These are phyloP conservation scores for Axea sp. DNA, from an alignment of 2,888 invertebrate genomes.

Conservation along the genomic window DNA sequence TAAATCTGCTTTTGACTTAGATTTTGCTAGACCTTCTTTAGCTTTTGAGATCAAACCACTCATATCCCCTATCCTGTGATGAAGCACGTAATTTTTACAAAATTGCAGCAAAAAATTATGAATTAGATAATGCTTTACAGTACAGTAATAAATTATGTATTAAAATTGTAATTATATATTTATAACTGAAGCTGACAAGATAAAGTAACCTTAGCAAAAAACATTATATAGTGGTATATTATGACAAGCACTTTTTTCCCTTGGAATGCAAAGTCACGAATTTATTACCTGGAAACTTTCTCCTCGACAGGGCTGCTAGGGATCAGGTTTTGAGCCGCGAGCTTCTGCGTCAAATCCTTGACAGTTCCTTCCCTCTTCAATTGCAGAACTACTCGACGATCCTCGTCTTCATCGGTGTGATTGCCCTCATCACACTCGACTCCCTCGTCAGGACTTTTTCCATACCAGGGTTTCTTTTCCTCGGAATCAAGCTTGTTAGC, in stretches of 20 bases:
- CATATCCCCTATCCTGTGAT: conserved; percentile 88
- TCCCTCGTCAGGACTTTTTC: conserved; percentile 81
- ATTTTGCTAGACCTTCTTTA: conserved; percentile 93
- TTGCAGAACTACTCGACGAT: conserved; percentile 84
- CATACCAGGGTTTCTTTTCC: conserved; percentile 80
- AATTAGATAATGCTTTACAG: conserved; percentile 6
- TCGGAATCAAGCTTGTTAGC: conserved; percentile 82
- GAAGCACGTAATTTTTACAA: conserved; percentile 18
- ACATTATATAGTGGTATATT: conserved; percentile 35
- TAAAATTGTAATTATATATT: conserved; percentile 38
- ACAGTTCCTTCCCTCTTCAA: conserved; percentile 91
- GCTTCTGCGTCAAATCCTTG: conserved; percentile 92
- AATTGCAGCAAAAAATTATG: no score
- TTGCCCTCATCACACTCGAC: conserved; percentile 81
- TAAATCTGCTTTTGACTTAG: conserved; percentile 90
- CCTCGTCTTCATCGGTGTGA: conserved; percentile 81
- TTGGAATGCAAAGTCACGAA: conserved; percentile 32
- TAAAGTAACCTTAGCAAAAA: conserved; percentile 22
- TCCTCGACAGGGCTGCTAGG: conserved; percentile 81
- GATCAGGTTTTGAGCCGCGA: conserved; percentile 85
- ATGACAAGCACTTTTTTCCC: conserved; percentile 45
- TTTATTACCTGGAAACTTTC: conserved; percentile 76
- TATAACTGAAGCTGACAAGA: conserved; percentile 32
- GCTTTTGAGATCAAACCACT: conserved; percentile 95
- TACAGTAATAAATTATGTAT: conserved; percentile 24